A percentile compares a stretch with the other conserved stretches of the same genome.
phyloP scores from a whole-genome alignment of 2,113 vertebrate species.

The Carassius carassius region DNA sequence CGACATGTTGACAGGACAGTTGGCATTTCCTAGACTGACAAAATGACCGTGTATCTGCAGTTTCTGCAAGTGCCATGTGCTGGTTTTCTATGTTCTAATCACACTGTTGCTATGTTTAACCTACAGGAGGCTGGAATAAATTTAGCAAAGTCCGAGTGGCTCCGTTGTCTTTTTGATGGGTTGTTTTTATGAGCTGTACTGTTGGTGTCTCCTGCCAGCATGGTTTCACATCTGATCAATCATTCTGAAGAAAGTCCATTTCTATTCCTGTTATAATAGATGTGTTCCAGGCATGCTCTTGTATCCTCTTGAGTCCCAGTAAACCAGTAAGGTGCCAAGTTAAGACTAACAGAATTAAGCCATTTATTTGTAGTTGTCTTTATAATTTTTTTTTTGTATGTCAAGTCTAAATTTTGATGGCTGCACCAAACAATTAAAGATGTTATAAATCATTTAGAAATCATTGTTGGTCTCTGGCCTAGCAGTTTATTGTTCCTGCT shows the following conservation, averaged over 20 bases:
- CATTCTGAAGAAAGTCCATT: neutral
- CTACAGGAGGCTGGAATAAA: slow-evolving; percentile 75
- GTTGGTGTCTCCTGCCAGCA: slow-evolving; percentile 34
- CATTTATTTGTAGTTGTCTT: neutral
- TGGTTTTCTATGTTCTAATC: slow-evolving; percentile 78
- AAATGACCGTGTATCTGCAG: slow-evolving; percentile 75
- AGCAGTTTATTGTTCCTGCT: no score
- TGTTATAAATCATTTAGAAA: no score
- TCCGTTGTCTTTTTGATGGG: slow-evolving; percentile 39
- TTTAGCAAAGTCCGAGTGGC: slow-evolving; percentile 53
- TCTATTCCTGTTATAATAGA: neutral
- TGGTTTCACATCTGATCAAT: slow-evolving; percentile 8
- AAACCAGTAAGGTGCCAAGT: slow-evolving; percentile 23
- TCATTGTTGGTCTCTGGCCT: no score
- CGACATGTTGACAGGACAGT: slow-evolving; percentile 81
- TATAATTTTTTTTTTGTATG: neutral
- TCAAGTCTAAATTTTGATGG: neutral
- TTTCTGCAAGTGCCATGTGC: slow-evolving; percentile 77
- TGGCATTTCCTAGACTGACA: slow-evolving; percentile 76
- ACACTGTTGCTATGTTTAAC: slow-evolving; percentile 80
- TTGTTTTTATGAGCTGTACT: slow-evolving; percentile 41
- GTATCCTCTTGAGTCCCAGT: slow-evolving; percentile 2
- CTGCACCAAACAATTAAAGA: neutral
- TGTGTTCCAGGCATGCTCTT: neutral
- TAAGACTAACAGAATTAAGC: neutral